Base-by-base conservation (phyloP, 2,888 invertebrate species). In the Tyria jacobaeae region DNA sequence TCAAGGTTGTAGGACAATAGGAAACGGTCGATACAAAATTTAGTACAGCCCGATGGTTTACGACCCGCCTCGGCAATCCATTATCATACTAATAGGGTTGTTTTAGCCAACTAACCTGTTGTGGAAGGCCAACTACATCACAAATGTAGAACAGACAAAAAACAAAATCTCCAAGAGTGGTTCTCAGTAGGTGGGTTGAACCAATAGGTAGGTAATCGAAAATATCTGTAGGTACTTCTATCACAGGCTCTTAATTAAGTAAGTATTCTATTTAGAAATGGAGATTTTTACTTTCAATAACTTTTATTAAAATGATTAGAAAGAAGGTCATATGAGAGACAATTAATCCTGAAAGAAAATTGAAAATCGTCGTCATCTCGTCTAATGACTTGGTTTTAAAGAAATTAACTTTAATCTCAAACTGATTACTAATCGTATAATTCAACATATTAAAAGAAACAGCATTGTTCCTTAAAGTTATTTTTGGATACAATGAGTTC, bases 21-120 rank as follows among this genome's bases (percentile, higher is more conserved):
- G 52, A 41, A 68, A 64, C 65, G 53, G 41, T 17, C 50, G 52
- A 61, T 66, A 78, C 70, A 65, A 70, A 72, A 62, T 70, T 67
- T 70, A 65, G 66, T 72, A 50, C 57, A 52, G 55, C 34, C 57
- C 25, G 73, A 85, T 84, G 83, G 81, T 86, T 85, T 83, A 84
- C 83, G 82, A 84, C 68, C 76, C 65, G 61, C 78, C 81, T 82
- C 75, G 75, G 70, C 80, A 83, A 84, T 80, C 78, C 78, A 90
- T 91, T 90, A 90, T 78, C 89, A 90, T 91, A 87, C 82, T 87
- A 90, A 91, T 91, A 76, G 88, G 84, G 84, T 84, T 78, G 82
- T 85, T 88, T 85, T 84, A 83, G 74, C 76, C 64, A 79, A 73
- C 76, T 70, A 84, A 86, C 85, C 83, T 79, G 84, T 84, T 83